These are phyloP conservation scores for Alectura lathami DNA, from an alignment of 2,113 vertebrate species.

Conservation along the genomic window DNA sequence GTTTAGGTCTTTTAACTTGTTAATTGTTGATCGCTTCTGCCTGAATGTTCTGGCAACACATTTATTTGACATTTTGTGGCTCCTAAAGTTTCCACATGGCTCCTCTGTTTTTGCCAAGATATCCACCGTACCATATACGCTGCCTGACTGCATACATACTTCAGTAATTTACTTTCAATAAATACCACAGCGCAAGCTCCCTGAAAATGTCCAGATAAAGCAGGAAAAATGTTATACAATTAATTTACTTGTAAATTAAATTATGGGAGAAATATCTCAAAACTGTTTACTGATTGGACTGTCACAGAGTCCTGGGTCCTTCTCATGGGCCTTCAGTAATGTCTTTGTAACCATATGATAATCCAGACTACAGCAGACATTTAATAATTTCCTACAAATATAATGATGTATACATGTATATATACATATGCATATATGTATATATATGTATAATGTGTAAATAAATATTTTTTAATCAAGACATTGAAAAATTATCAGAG, in stretches of 20 bases:
- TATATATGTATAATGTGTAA: not conserved
- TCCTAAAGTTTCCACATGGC: not conserved
- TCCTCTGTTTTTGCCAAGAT: not conserved
- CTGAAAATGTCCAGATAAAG: not conserved
- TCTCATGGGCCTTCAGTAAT: not conserved
- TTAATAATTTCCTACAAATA: not conserved
- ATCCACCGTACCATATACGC: not conserved
- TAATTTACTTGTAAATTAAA: not conserved
- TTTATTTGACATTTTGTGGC: not conserved
- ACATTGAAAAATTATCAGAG: not conserved
- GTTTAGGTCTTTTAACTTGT: not conserved
- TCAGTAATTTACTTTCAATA: not conserved
- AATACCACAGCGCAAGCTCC: rapidly evolving
- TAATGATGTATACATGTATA: not conserved
- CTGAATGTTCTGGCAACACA: not conserved
- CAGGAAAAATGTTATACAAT: not conserved
- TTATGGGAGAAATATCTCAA: not conserved
- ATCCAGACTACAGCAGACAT: not conserved
- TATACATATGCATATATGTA: too few relatives aligned
- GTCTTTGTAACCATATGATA: not conserved
- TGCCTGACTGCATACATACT: not conserved
- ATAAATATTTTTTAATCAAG: not conserved
- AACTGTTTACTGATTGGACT: not conserved
- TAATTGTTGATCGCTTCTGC: not conserved
- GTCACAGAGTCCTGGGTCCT: not conserved